Evolutionary conservation across 2,888 invertebrate species (phyloP).

Genomic region (Gandaritis pyraliata): DNA sequence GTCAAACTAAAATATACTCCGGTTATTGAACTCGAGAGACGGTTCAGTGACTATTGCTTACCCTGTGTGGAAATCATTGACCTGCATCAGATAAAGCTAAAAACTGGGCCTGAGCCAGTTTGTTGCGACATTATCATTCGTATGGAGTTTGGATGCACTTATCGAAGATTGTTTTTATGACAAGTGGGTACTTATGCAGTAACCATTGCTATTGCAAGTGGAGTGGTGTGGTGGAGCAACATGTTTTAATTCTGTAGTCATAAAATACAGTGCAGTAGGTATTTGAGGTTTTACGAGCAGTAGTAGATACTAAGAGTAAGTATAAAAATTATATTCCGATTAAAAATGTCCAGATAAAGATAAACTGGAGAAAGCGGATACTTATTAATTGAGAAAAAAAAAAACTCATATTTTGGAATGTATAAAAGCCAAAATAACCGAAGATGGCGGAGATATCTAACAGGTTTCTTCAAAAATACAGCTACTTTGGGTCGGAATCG

Average conservation of each 20-base stretch:
- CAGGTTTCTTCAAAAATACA: neutral
- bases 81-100: conserved; percentile 63
- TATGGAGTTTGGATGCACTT: conserved; percentile 25
- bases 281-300: too few relatives aligned
- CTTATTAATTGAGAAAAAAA: too few relatives aligned
- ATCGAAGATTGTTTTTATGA: conserved; percentile 30
- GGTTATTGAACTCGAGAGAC: conserved; percentile 58
- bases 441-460: neutral
- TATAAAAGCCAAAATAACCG: too few relatives aligned
- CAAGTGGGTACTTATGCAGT: conserved; percentile 2
- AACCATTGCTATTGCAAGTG: neutral
- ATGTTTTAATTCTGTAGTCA: too few relatives aligned
- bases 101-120: conserved; percentile 55
- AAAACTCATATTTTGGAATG: too few relatives aligned
- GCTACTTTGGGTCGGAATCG: neutral
- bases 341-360: too few relatives aligned
- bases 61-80: conserved; percentile 55
- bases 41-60: conserved; percentile 17
- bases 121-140: conserved; percentile 47
- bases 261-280: too few relatives aligned
- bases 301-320: too few relatives aligned
- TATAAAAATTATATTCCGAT: too few relatives aligned
- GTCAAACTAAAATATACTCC: conserved; percentile 55
- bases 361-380: too few relatives aligned
- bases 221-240: too few relatives aligned